Evolutionary conservation across 2,888 invertebrate genomes (phyloP).

Genomic region (Pteria penguin): DNA sequence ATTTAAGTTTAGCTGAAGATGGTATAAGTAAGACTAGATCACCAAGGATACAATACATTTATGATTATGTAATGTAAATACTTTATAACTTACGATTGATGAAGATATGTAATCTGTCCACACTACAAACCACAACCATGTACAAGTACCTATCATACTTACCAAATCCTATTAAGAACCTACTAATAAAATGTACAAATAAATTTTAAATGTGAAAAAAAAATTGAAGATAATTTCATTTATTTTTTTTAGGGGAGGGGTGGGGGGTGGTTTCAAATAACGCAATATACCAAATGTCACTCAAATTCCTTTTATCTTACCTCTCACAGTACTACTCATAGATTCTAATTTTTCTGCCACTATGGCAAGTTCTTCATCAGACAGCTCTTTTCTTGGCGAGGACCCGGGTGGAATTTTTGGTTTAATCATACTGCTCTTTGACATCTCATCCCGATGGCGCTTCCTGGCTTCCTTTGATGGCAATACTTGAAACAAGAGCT

Average conservation of each 20-base stretch:
- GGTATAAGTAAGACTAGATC: not conserved
- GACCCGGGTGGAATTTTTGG: slow-evolving; percentile 5
- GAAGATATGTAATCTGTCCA: not conserved
- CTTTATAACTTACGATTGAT: not conserved
- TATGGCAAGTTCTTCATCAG: not conserved
- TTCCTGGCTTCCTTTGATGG: not conserved
- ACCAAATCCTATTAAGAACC: not conserved
- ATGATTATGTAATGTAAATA: not conserved
- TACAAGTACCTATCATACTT: not conserved
- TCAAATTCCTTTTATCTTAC: not conserved
- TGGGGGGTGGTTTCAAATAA: not conserved
- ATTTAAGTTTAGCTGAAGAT: not conserved
- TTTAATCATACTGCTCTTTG: not conserved
- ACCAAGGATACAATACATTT: not conserved
- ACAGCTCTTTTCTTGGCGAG: not conserved
- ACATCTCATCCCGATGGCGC: not conserved
- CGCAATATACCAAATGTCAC: not conserved
- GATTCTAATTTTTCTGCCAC: not conserved
- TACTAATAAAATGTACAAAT: not conserved
- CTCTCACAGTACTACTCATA: not conserved
- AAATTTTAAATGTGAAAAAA: not conserved
- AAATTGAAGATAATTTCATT: not conserved
- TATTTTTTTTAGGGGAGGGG: too few species aligned
- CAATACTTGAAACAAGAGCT: not conserved
- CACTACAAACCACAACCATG: not conserved